A percentile compares a stretch with the other conserved stretches of the same genome.
Evolutionary conservation across 2,797 vertebrate genomes (phyloP).

Genomic region (Triplophysa bombifrons): DNA sequence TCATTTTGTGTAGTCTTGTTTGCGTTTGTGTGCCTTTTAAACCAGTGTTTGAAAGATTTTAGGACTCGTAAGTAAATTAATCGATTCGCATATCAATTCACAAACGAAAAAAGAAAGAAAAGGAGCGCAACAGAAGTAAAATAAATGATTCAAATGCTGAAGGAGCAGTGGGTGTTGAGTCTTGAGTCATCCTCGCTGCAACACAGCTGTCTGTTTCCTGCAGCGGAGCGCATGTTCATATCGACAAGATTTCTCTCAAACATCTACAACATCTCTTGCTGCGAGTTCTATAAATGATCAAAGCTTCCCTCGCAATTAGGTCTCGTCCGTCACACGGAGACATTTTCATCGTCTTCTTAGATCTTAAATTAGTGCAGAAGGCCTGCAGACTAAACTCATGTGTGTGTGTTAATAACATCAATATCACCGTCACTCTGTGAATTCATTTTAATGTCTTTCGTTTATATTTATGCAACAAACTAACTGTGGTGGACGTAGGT

Average conservation of each 20-base stretch:
- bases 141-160: background rate
- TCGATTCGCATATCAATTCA: too few species aligned
- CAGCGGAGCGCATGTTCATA: slow-evolving; percentile 16
- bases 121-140: background rate
- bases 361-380: background rate
- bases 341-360: background rate
- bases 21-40: background rate
- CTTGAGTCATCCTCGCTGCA: slow-evolving; percentile 42
- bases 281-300: slow-evolving; percentile 12
- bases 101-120: background rate
- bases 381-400: slow-evolving; percentile 6
- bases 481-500: too few species aligned
- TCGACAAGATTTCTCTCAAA: background rate
- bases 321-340: slow-evolving; percentile 50
- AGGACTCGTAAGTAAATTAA: background rate
- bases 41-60: background rate
- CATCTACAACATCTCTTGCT: slow-evolving; percentile 24
- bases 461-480: too few species aligned
- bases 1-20: background rate
- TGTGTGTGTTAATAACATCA: too few species aligned
- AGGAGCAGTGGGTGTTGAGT: slow-evolving; percentile 4
- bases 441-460: too few species aligned
- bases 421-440: too few species aligned
- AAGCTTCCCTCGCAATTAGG: slow-evolving; percentile 25
- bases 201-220: slow-evolving; percentile 39